These are phyloP conservation scores for Euphonia xanthogaster DNA, from an alignment of 2,797 vertebrate species.

Conservation along the genomic window DNA sequence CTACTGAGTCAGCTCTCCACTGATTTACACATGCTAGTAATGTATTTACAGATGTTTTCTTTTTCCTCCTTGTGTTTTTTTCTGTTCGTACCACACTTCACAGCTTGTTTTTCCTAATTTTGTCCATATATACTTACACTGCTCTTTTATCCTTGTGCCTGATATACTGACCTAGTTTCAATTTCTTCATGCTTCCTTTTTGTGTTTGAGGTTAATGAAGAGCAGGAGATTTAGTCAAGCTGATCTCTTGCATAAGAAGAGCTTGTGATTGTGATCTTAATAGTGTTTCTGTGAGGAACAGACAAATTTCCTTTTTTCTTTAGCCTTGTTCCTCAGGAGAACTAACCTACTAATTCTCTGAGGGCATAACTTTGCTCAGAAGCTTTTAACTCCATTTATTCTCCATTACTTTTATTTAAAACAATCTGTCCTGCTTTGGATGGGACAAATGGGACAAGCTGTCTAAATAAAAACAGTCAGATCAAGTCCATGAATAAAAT, in stretches of 20 bases:
- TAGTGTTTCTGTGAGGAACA: slow-evolving; percentile 38
- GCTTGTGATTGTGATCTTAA: slow-evolving; percentile 48
- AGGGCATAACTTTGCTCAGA: slow-evolving; percentile 27
- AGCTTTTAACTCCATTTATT: slow-evolving; percentile 44
- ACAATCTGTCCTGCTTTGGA: slow-evolving; percentile 10
- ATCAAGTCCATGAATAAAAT: not conserved
- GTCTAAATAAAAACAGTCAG: slow-evolving; percentile 13
- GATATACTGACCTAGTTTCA: slow-evolving; percentile 61
- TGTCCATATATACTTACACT: not conserved
- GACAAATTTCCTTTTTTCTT: slow-evolving; percentile 48
- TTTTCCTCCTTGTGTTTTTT: not conserved
- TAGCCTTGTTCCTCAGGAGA: slow-evolving; percentile 30
- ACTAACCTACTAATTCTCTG: slow-evolving; percentile 61
- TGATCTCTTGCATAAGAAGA: slow-evolving; percentile 53
- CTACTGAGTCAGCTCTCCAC: not conserved
- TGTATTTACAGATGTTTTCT: slow-evolving; percentile 1
- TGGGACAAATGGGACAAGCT: not conserved
- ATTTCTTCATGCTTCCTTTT: slow-evolving; percentile 26
- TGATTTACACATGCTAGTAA: not conserved
- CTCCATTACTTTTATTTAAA: slow-evolving; percentile 50
- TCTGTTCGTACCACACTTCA: not conserved
- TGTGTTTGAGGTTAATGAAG: slow-evolving; percentile 56
- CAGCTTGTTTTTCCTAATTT: slow-evolving; percentile 13
- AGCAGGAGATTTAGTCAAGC: slow-evolving; percentile 38
- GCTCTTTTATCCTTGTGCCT: slow-evolving; percentile 54